Conservation (phyloP, 1,140 invertebrate species). For the Dreissena polymorpha region DNA sequence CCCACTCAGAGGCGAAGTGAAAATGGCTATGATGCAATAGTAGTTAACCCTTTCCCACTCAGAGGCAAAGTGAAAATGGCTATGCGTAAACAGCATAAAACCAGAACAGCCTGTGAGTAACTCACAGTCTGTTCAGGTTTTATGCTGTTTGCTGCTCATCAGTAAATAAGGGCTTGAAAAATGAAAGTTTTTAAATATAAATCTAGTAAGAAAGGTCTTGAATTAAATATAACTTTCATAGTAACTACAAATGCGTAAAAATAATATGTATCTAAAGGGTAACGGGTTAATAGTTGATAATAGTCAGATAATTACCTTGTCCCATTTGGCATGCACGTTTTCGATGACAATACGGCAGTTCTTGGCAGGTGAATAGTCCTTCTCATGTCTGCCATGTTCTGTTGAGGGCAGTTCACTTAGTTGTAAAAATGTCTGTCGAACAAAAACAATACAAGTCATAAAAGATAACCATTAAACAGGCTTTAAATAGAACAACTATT, state of each 20-base stretch:
- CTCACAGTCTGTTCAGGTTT: too few species aligned
- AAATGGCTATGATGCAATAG: too few species aligned
- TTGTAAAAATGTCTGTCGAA: constrained; percentile 74
- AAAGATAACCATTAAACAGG: background rate
- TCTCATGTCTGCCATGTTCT: constrained; percentile 4
- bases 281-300: background rate
- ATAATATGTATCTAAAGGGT: too few species aligned
- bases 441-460: background rate
- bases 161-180: too few species aligned
- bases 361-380: constrained; percentile 34
- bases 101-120: too few species aligned
- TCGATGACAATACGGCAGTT: constrained; percentile 74
- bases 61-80: too few species aligned
- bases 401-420: constrained; percentile 73
- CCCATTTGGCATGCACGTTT: constrained; percentile 77
- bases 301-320: constrained; percentile 54
- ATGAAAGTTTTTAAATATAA: too few species aligned
- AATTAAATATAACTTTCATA: background rate
- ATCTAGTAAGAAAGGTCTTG: too few species aligned
- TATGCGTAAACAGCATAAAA: too few species aligned
- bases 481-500: background rate
- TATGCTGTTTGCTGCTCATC: too few species aligned
- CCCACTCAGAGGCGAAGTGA: too few species aligned
- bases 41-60: too few species aligned
- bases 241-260: background rate